Base-by-base conservation (phyloP, 2,113 vertebrate genomes). In the Caranx melampygus region DNA sequence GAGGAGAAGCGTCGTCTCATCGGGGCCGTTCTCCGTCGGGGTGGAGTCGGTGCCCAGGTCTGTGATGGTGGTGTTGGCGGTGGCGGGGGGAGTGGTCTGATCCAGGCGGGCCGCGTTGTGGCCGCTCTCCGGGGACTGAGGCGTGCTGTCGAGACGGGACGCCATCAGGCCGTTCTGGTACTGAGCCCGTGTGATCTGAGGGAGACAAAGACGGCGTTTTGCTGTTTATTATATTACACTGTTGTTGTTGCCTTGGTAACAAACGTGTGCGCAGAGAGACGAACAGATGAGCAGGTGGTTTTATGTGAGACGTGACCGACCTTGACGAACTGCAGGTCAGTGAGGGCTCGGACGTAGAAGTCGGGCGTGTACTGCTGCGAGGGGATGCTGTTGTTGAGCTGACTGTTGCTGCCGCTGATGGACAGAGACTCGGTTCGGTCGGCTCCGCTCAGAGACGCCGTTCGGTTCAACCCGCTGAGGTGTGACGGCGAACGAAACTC, bases 81-180 rank as follows among this genome's bases (percentile, higher is more conserved):
- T n/a, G 66, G 60, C 31, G 6, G 84, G 90, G 0, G 90, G 68
- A 4, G 54, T 14, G 13, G 40, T 51, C n/a, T 67, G 77, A 1
- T 95, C 95, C 0, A 84, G 54, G 0, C 21, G 85, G 59, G 18
- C 77, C 0, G 35, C 0, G 66, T 75, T 81, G 90, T 89, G 95
- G n/a, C 72, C 77, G 65, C 95, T 95, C 20, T 97, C 97, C 0
- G 97, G 95, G 34, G 96, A 96, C 67, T 97, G 97, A 2, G 97
- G 97, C 1, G 95, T 96, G 84, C 95, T 97, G 92, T 99, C 98
- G 86, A 98, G 87, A 6, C 94, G 96, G 0, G 98, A 99, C 0
- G 97, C 96, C 85, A 95, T 89, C 70, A 99, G 91, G 2, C 97
- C 97, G 0, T 98, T 98, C 93, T 98, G 97, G 92, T 99, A 99